These are phyloP conservation scores for Scaptomyza polygonia DNA, from an alignment of 2,888 invertebrate genomes.

Conservation along the genomic window DNA sequence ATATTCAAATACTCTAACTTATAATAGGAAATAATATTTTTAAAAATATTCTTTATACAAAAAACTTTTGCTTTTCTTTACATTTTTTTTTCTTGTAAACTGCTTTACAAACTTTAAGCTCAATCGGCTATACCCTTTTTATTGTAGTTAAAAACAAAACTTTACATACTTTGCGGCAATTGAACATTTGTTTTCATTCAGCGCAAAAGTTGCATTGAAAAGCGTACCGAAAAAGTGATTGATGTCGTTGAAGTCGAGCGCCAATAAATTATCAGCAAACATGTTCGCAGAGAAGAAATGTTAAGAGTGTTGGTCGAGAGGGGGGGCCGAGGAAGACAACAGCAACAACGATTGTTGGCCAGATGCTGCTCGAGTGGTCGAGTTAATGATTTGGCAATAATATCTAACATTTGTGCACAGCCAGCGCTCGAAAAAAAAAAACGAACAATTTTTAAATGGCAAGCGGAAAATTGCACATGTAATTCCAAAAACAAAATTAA, in stretches of 20 bases:
- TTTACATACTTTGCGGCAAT: slow-evolving; percentile 77
- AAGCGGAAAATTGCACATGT: slow-evolving; percentile 74
- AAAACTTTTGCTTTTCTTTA: too few species aligned
- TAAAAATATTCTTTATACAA: too few species aligned
- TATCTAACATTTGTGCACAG: slow-evolving; percentile 53
- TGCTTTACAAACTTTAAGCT: not conserved
- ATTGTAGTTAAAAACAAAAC: slow-evolving; percentile 27
- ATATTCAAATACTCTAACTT: slow-evolving; percentile 1
- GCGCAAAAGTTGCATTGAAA: slow-evolving; percentile 74
- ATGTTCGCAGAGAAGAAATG: slow-evolving; percentile 8
- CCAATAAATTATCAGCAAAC: slow-evolving; percentile 73
- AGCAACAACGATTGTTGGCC: slow-evolving; percentile 40
- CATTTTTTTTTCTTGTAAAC: too few species aligned
- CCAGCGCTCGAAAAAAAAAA: slow-evolving; percentile 19
- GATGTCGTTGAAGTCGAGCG: slow-evolving; percentile 74
- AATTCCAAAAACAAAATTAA: slow-evolving; percentile 40
- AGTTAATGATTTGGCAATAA: slow-evolving; percentile 81
- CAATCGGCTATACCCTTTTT: not conserved
- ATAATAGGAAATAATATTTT: not conserved
- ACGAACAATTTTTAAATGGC: slow-evolving; percentile 77
- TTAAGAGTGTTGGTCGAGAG: slow-evolving; percentile 3
- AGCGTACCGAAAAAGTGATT: slow-evolving; percentile 80
- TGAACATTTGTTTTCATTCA: slow-evolving; percentile 80
- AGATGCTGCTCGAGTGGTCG: slow-evolving; percentile 74
- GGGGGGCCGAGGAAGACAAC: not conserved